These are phyloP conservation scores for Caenorhabditis sinica DNA, from an alignment of 2,888 invertebrate genomes.

Conservation along the genomic window DNA sequence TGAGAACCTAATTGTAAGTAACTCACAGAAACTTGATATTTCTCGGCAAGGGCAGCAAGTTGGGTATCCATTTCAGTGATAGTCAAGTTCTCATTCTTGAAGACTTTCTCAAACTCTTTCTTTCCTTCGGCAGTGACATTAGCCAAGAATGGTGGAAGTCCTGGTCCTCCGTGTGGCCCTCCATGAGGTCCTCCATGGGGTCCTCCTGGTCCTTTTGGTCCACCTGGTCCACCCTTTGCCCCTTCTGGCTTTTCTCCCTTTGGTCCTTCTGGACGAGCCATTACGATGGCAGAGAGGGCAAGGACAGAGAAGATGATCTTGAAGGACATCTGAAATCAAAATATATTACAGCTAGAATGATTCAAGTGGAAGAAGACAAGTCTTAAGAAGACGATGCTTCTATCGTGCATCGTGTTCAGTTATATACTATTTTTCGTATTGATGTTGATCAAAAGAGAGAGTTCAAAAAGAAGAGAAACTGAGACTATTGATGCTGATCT, in stretches of 20 bases:
- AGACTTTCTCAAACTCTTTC: constrained; percentile 29
- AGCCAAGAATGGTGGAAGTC: constrained; percentile 47
- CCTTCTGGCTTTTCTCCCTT: constrained; percentile 26
- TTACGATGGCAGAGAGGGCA: constrained; percentile 1
- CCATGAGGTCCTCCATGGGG: constrained; percentile 18
- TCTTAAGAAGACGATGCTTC: constrained; percentile 5
- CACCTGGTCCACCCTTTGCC: constrained; percentile 8
- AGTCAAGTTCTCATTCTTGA: constrained; percentile 63
- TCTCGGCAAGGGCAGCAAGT: constrained; percentile 60
- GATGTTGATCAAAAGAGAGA: constrained; percentile 27
- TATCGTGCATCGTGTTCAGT: neutral
- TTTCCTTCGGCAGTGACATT: constrained; percentile 38
- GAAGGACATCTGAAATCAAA: constrained; percentile 10
- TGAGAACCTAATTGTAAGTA: neutral
- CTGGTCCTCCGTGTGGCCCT: constrained; percentile 20
- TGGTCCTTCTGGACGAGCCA: constrained; percentile 30
- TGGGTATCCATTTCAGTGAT: constrained; percentile 47
- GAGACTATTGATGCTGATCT: constrained; percentile 20
- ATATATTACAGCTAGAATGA: neutral
- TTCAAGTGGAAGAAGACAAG: neutral
- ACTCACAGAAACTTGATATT: constrained; percentile 64
- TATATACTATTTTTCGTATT: neutral
- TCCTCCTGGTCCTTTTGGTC: constrained; percentile 30
- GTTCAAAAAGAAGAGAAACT: constrained; percentile 18
- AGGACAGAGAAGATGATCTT: constrained; percentile 27